phyloP scores from a whole-genome alignment of 2,888 invertebrate genomes.

The Molanna angustata region DNA sequence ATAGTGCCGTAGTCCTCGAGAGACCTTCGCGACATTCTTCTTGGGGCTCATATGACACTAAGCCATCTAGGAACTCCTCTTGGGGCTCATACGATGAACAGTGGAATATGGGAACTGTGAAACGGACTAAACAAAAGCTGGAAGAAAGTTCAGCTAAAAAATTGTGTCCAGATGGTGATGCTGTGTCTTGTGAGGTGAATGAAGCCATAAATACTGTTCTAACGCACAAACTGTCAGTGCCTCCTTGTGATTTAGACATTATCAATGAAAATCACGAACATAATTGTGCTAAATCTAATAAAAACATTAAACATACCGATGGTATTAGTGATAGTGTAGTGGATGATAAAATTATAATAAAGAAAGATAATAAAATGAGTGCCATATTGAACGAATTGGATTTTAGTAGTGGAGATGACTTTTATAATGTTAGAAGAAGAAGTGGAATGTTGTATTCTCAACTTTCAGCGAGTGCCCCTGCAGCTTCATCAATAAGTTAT shows the following conservation, averaged over 20 bases:
- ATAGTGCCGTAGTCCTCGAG: slow-evolving; percentile 72
- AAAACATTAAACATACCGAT: slow-evolving; percentile 25
- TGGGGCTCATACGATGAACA: slow-evolving; percentile 73
- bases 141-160: slow-evolving; percentile 55
- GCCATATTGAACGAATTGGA: slow-evolving; percentile 60
- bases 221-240: slow-evolving; percentile 37
- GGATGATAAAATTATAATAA: slow-evolving; percentile 48
- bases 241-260: slow-evolving; percentile 42
- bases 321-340: slow-evolving; percentile 38
- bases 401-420: slow-evolving; percentile 46
- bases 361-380: slow-evolving; percentile 53
- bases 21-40: slow-evolving; percentile 73
- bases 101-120: slow-evolving; percentile 68
- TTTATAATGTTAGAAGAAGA: slow-evolving; percentile 35
- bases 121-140: slow-evolving; percentile 65
- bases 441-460: slow-evolving; percentile 50
- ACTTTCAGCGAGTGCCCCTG: slow-evolving; percentile 62
- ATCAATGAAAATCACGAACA: slow-evolving; percentile 43
- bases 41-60: slow-evolving; percentile 75
- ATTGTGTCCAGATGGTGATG: slow-evolving; percentile 43
- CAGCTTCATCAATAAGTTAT: slow-evolving; percentile 49
- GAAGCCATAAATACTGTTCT: slow-evolving; percentile 40
- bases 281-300: slow-evolving; percentile 22
- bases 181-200: slow-evolving; percentile 37
- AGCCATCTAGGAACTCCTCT: slow-evolving; percentile 67